Evolutionary conservation across 2,888 invertebrate genomes (phyloP).

Genomic region (Antitype chi): DNA sequence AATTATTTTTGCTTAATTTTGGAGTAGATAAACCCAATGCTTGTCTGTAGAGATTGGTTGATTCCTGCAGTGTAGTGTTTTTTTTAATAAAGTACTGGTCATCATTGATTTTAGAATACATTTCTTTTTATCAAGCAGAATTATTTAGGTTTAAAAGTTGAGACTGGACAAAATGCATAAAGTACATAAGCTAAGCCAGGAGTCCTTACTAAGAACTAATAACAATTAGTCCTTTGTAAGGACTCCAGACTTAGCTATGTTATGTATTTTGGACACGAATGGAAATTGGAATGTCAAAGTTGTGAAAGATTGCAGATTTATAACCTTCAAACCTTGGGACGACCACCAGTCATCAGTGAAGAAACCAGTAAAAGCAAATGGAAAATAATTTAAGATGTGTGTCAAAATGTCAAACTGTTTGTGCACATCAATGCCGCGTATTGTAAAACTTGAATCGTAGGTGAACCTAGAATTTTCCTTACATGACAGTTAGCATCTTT

Average conservation of each 20-base stretch:
- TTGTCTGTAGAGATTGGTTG: background rate
- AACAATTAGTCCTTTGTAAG: slow-evolving; percentile 4
- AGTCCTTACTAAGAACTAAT: too few species aligned
- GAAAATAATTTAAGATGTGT: slow-evolving; percentile 17
- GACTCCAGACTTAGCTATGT: background rate
- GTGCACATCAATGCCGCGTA: slow-evolving; percentile 49
- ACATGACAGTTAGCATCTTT: slow-evolving; percentile 73
- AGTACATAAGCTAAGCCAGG: background rate
- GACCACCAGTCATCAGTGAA: slow-evolving; percentile 15
- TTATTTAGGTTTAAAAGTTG: background rate
- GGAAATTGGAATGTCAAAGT: slow-evolving; percentile 55
- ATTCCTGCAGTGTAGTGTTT: background rate
- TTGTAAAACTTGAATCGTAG: slow-evolving; percentile 57
- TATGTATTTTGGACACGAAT: slow-evolving; percentile 28
- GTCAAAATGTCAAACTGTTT: slow-evolving; percentile 34
- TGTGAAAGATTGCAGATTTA: slow-evolving; percentile 62
- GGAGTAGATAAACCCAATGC: background rate
- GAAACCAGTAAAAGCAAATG: slow-evolving; percentile 8
- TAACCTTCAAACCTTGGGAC: slow-evolving; percentile 73
- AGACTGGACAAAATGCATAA: background rate
- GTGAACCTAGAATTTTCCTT: slow-evolving; percentile 81
- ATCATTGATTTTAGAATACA: background rate
- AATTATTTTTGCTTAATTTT: background rate
- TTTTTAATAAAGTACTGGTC: background rate
- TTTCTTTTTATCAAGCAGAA: background rate